Percentiles rank a stretch among this genome's conserved stretches.
These are phyloP conservation scores for Apeltes quadracus DNA, from an alignment of 2,113 vertebrate species.

Conservation along the genomic window DNA sequence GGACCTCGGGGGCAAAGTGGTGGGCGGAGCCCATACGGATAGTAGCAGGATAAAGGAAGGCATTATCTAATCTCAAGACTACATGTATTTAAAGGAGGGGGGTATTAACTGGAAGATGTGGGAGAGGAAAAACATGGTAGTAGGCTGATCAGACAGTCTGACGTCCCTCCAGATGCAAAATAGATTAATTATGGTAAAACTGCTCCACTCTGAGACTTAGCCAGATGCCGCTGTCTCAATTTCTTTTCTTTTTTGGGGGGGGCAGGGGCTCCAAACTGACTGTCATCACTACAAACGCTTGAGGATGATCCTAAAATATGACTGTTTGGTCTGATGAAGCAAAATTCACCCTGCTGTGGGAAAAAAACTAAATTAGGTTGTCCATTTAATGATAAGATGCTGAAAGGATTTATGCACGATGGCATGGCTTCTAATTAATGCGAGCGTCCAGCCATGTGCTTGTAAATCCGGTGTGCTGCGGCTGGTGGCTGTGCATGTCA, in stretches of 20 bases:
- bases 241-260: constrained; percentile 29
- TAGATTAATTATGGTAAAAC: constrained; percentile 39
- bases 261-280: constrained; percentile 25
- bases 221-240: constrained; percentile 55
- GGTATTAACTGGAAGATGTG: background rate
- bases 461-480: constrained; percentile 59
- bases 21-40: constrained; percentile 33
- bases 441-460: constrained; percentile 49
- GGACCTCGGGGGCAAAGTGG: constrained; percentile 46
- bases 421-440: constrained; percentile 63
- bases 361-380: constrained; percentile 9
- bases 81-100: constrained; percentile 38
- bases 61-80: constrained; percentile 66
- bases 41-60: constrained; percentile 60
- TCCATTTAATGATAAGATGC: constrained; percentile 35
- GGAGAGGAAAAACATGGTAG: background rate
- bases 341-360: background rate
- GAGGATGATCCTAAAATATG: constrained; percentile 19
- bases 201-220: constrained; percentile 20
- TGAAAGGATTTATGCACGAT: constrained; percentile 57
- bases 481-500: constrained; percentile 59
- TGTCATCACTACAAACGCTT: constrained; percentile 31
- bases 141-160: constrained; percentile 3
- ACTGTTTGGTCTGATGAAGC: constrained; percentile 15
- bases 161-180: constrained; percentile 40